Percentiles rank a stretch among this genome's conserved stretches.
Conservation (phyloP, 2,113 vertebrate species). For the Myiozetetes cayanensis region DNA sequence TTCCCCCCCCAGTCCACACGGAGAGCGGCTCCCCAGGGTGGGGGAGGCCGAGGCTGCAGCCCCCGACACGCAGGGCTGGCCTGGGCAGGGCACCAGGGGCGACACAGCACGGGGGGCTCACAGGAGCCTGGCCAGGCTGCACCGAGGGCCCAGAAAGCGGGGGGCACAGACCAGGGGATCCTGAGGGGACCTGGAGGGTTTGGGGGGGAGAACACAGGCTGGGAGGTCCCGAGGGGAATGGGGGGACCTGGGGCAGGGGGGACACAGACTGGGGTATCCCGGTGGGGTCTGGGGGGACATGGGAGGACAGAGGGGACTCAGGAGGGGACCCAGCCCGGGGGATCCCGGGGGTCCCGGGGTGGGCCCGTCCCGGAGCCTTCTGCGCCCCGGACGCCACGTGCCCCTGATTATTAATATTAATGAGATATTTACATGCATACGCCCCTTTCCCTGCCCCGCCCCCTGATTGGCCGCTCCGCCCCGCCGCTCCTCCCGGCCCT, state of each 20-base stretch:
- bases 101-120: neutral
- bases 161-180: too few relatives aligned
- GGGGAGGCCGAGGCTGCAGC: rapidly evolving
- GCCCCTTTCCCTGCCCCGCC: neutral
- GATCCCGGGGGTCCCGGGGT: neutral
- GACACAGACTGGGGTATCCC: neutral
- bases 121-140: neutral
- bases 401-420: neutral
- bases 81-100: neutral
- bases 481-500: too few relatives aligned
- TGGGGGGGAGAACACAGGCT: neutral
- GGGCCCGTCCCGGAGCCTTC: neutral
- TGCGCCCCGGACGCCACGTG: neutral
- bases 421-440: rapidly evolving
- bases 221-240: neutral
- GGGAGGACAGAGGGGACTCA: neutral
- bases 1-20: neutral
- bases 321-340: neutral
- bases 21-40: rapidly evolving
- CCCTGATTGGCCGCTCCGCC: neutral
- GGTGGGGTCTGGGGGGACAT: too few relatives aligned
- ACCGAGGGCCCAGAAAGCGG: neutral
- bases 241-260: neutral
- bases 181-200: neutral
- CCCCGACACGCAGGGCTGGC: rapidly evolving